Evolutionary conservation across 2,888 invertebrate genomes (phyloP).

Genomic region (Sycophila texana): DNA sequence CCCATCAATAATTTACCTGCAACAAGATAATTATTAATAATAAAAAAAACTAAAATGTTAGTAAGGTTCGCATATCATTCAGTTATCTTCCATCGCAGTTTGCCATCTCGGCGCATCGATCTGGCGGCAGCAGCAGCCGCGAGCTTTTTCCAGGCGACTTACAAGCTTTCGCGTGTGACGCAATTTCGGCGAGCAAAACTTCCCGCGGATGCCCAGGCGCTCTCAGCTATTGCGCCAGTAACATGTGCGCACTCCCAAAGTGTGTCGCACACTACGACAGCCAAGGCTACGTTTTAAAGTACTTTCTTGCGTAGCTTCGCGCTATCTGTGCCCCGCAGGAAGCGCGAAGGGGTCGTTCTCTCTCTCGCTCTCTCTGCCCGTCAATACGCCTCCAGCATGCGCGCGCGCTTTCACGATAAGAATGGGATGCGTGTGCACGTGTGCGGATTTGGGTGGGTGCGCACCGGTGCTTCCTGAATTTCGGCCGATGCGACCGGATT

Average conservation of each 20-base stretch:
- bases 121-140: neutral
- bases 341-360: slow-evolving; percentile 57
- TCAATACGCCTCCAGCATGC: slow-evolving; percentile 62
- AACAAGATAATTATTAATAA: too few species aligned
- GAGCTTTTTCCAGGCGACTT: neutral
- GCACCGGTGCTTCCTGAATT: slow-evolving; percentile 56
- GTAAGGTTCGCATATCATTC: too few species aligned
- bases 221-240: neutral
- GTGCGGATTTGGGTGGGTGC: neutral
- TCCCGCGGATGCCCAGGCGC: slow-evolving; percentile 26
- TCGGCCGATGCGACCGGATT: slow-evolving; percentile 50
- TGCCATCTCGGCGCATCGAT: too few species aligned
- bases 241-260: too few species aligned
- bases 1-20: too few species aligned
- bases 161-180: slow-evolving; percentile 6
- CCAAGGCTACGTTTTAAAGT: slow-evolving; percentile 43
- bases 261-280: neutral
- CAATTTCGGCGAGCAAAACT: slow-evolving; percentile 31
- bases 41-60: too few species aligned
- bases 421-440: neutral
- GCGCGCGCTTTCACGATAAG: neutral
- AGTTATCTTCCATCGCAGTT: too few species aligned
- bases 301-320: slow-evolving; percentile 41
- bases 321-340: slow-evolving; percentile 26
- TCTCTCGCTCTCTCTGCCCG: slow-evolving; percentile 48